These are phyloP conservation scores for Sebastes glaucus DNA, from an alignment of 2,797 vertebrate genomes.

Conservation along the genomic window DNA sequence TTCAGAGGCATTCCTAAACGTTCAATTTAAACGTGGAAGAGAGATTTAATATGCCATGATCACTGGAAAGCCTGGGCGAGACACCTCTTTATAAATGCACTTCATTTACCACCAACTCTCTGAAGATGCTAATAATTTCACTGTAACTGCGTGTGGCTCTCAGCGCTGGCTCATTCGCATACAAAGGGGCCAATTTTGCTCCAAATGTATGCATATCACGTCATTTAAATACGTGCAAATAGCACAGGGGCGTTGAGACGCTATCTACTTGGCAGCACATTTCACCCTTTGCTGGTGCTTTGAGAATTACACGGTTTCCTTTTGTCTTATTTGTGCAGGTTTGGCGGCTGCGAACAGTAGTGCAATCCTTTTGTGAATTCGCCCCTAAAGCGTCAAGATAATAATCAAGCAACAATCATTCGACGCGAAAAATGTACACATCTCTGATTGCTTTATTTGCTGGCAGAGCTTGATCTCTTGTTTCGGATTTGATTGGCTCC, in stretches of 20 bases:
- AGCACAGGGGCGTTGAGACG: neutral
- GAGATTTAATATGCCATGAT: neutral
- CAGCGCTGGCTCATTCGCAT: neutral
- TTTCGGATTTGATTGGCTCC: slow-evolving; percentile 36
- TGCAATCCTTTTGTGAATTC: neutral
- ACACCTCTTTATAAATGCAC: too few species aligned
- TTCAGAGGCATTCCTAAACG: neutral
- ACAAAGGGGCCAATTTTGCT: neutral
- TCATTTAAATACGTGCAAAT: neutral
- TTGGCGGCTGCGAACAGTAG: accelerated
- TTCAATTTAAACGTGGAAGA: neutral
- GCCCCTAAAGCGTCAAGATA: slow-evolving; percentile 18
- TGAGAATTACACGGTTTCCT: neutral
- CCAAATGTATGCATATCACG: neutral
- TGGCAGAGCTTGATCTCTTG: neutral
- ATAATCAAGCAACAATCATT: slow-evolving; percentile 12
- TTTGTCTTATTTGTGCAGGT: neutral
- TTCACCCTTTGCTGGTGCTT: neutral
- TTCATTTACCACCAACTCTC: neutral
- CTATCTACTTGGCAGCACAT: neutral
- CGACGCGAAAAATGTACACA: neutral
- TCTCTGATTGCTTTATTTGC: neutral
- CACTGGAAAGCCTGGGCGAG: too few species aligned
- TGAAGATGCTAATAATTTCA: neutral
- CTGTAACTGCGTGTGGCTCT: neutral